These are phyloP conservation scores for Anadara kagoshimensis DNA, from an alignment of 1,140 invertebrate species.

Conservation along the genomic window DNA sequence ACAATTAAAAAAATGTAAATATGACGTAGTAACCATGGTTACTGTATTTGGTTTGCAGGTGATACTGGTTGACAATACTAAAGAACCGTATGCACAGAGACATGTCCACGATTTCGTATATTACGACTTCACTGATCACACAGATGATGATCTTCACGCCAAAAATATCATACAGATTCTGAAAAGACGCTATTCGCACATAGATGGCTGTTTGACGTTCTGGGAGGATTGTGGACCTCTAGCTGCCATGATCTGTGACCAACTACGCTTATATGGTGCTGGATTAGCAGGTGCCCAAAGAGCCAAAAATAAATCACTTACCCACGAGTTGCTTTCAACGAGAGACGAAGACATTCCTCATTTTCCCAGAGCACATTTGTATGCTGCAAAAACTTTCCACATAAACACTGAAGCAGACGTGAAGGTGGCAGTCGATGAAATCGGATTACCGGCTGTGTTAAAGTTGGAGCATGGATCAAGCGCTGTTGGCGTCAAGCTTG, in stretches of 20 bases:
- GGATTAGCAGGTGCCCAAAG: neutral
- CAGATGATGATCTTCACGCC: constrained; percentile 12
- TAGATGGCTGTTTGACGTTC: constrained; percentile 23
- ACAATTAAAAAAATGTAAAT: no score
- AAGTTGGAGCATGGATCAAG: constrained; percentile 36
- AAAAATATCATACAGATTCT: constrained; percentile 6
- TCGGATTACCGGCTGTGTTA: constrained; percentile 28
- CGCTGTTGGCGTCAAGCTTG: constrained; percentile 17
- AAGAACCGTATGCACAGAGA: neutral
- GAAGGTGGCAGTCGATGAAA: neutral
- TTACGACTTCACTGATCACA: constrained; percentile 19
- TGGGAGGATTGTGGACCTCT: constrained; percentile 12
- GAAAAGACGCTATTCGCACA: neutral
- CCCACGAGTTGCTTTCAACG: neutral
- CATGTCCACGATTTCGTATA: neutral
- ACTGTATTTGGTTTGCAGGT: neutral
- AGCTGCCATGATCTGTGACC: constrained; percentile 4
- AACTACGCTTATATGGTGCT: neutral
- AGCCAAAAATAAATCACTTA: constrained; percentile 16
- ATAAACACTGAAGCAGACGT: constrained; percentile 6
- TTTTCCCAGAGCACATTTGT: constrained; percentile 8
- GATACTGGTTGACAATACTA: neutral
- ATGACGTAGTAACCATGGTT: no score
- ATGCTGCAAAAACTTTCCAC: neutral
- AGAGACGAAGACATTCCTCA: neutral